These are phyloP conservation scores for Haemorhous mexicanus DNA, from an alignment of 2,113 vertebrate genomes.

Conservation along the genomic window DNA sequence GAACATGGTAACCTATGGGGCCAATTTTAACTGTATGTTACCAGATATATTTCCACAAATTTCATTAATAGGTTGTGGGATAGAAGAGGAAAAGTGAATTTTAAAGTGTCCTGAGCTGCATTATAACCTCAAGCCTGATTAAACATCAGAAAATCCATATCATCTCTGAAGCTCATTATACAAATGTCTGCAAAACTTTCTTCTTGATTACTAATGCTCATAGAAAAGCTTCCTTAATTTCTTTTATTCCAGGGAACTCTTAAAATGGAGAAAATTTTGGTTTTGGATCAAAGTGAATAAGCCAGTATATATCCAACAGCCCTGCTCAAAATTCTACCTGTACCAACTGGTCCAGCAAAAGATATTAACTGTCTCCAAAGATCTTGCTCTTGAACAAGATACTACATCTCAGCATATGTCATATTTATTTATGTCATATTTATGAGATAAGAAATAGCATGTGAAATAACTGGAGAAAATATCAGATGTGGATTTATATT, in stretches of 20 bases:
- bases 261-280: background rate
- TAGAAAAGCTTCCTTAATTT: background rate
- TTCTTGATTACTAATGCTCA: background rate
- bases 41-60: background rate
- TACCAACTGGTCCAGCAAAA: background rate
- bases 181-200: background rate
- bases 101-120: background rate
- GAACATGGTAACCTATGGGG: background rate
- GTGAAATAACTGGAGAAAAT: background rate
- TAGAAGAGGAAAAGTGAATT: background rate
- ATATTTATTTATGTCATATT: background rate
- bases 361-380: background rate
- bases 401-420: background rate
- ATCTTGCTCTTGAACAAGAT: background rate
- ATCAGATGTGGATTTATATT: background rate
- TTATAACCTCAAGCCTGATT: background rate
- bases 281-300: background rate
- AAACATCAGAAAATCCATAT: slow-evolving; percentile 1
- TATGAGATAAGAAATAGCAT: background rate
- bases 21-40: background rate
- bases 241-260: background rate
- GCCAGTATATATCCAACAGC: background rate
- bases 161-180: background rate
- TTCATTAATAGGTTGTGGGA: background rate
- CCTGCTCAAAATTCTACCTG: background rate